phyloP scores from a whole-genome alignment of 2,888 invertebrate species.

The Atherix ibis region DNA sequence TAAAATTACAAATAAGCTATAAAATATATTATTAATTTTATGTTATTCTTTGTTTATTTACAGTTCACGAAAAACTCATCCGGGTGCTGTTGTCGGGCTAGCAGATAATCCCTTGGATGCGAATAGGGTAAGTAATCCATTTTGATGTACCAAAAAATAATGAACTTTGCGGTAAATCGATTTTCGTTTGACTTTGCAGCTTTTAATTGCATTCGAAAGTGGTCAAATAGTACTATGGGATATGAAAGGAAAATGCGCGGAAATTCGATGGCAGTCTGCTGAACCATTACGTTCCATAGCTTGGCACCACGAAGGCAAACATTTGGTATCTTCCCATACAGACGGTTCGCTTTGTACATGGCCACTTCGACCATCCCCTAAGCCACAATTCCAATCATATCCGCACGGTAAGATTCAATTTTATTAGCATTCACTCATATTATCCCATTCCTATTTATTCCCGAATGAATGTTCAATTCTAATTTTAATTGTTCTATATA shows the following conservation, averaged over 20 bases:
- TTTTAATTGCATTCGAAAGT: conserved; percentile 90
- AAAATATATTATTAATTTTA: too few relatives aligned
- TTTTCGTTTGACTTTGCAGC: too few relatives aligned
- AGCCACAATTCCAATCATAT: conserved; percentile 67
- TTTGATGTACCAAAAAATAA: neutral
- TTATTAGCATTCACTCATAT: too few relatives aligned
- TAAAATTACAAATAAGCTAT: too few relatives aligned
- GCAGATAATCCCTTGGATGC: conserved; percentile 94
- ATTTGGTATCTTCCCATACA: conserved; percentile 88
- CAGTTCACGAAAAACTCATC: conserved; percentile 89
- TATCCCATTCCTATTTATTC: too few relatives aligned
- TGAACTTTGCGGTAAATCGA: too few relatives aligned
- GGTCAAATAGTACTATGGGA: conserved; percentile 96
- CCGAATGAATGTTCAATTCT: too few relatives aligned
- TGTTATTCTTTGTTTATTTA: conserved; percentile 17
- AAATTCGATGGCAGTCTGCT: conserved; percentile 62
- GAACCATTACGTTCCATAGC: conserved; percentile 73
- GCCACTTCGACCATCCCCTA: conserved; percentile 59
- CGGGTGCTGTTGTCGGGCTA: conserved; percentile 89
- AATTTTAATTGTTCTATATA: conserved; percentile 2
- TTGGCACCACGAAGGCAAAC: conserved; percentile 97
- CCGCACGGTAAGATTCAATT: conserved; percentile 66
- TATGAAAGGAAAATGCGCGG: conserved; percentile 69
- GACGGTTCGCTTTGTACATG: conserved; percentile 95
- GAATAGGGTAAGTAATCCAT: conserved; percentile 59